Evolutionary conservation across 2,888 invertebrate genomes (phyloP), one percentile per base, ranked within the genome.

Genomic region (Oscheius sp.): DNA sequence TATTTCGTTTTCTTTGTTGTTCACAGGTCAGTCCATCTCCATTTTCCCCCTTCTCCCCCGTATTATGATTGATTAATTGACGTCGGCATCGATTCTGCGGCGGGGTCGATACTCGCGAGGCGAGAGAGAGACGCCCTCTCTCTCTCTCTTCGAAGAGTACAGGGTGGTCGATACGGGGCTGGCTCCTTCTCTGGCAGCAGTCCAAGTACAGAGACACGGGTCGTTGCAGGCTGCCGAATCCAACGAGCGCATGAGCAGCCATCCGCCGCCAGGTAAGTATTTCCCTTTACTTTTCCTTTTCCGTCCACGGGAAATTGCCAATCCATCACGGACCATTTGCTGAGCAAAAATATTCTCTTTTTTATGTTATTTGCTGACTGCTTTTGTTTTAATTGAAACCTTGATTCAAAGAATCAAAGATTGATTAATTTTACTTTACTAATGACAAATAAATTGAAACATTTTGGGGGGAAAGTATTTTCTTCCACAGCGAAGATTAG

Each of bases 211-310:
- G 69, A 56, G 67, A 67, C 30, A 41, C 61, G 54, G 59, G 63
- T 51, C 26, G 26, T 50, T 50, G 26, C 50, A 50, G 50, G 28
- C 50, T 28, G 50, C 56, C 44, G 59, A 56, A 26, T 12, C 62
- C 28, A 30, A n/a, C 38, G 28, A 44, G 24, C 50, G 57, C 33
- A 67, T 65, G 65, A 65, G 54, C 49, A 49, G 44, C 45, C 75
- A 76, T 59, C 75, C 75, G 70, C 75, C 75, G 59, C 73, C 75
- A 62, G 75, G 75, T 75, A 12, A 41, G 4, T 17, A 6, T 41
- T 41, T 6, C 12, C 4, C n/a, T n/a, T n/a, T 41, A 14, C 41
- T 41, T 12, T 41, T 12, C 12, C 41, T 20, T 41, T 41, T 36
- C 8, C 8, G 14, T 36, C 8, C 14, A 9, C 6, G 26, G 6